These are phyloP conservation scores for Mythimna lalbum DNA, from an alignment of 2,888 invertebrate genomes.

Conservation along the genomic window DNA sequence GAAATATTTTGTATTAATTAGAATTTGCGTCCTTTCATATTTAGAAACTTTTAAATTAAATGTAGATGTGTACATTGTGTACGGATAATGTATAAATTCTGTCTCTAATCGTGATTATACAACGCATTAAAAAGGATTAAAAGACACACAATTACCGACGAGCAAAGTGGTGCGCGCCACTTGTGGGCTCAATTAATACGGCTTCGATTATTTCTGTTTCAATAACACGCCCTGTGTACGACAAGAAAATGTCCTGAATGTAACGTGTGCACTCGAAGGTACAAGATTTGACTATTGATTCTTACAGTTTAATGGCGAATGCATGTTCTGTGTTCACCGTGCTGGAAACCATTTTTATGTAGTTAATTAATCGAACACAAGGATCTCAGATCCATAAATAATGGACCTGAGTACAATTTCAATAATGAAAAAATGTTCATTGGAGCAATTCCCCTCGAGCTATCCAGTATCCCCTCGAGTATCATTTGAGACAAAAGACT, in stretches of 20 bases:
- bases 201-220: conserved; percentile 39
- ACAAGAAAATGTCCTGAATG: neutral
- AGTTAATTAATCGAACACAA: neutral
- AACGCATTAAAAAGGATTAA: neutral
- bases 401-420: conserved; percentile 4
- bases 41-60: neutral
- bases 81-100: neutral
- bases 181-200: conserved; percentile 37
- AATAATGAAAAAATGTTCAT: neutral
- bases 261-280: no score
- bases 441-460: neutral
- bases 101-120: neutral
- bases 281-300: neutral
- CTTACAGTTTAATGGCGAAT: neutral
- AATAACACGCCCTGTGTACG: conserved; percentile 8
- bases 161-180: conserved; percentile 38
- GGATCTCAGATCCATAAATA: no score
- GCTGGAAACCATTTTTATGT: neutral
- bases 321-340: neutral
- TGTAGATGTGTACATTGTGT: neutral
- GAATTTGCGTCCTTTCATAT: neutral
- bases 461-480: no score
- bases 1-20: no score
- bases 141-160: conserved; percentile 15
- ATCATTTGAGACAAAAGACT: no score